phyloP scores from a whole-genome alignment of 2,888 invertebrate species.

The Thera britannica region DNA sequence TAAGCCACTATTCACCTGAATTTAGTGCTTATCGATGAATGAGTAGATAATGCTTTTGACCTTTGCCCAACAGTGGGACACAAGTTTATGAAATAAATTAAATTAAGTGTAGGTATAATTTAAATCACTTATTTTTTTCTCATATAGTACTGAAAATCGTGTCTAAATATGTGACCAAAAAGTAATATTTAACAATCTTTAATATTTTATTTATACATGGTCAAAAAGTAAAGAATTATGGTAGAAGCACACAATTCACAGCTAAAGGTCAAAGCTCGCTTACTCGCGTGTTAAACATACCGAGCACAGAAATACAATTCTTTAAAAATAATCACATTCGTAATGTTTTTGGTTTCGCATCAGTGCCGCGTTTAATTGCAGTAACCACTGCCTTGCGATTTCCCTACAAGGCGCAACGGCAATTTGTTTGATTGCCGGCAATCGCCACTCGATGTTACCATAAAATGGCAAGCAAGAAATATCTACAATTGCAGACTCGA shows the following conservation, averaged over 20 bases:
- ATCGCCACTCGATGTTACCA: conserved; percentile 74
- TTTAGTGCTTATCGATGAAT: neutral
- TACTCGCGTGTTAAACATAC: conserved; percentile 16
- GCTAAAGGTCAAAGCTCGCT: conserved; percentile 8
- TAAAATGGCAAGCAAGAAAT: conserved; percentile 74
- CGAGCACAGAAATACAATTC: conserved; percentile 11
- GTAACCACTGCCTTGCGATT: conserved; percentile 60
- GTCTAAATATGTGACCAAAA: no score
- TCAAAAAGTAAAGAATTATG: no score
- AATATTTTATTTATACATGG: no score
- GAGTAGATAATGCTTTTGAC: no score
- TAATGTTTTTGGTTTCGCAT: conserved; percentile 58
- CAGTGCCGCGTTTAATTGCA: conserved; percentile 75
- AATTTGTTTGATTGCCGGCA: conserved; percentile 79
- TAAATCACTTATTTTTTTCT: no score
- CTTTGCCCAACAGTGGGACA: no score
- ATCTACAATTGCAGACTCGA: conserved; percentile 62
- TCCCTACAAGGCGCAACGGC: conserved; percentile 73
- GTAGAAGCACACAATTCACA: neutral
- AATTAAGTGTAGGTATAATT: no score
- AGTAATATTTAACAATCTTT: no score
- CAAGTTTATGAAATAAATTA: no score
- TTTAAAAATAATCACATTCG: conserved; percentile 43
- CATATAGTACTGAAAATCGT: no score
- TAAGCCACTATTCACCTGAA: neutral